Evolutionary conservation across 2,797 vertebrate species (phyloP).

Genomic region (Apodemus agrarius): DNA sequence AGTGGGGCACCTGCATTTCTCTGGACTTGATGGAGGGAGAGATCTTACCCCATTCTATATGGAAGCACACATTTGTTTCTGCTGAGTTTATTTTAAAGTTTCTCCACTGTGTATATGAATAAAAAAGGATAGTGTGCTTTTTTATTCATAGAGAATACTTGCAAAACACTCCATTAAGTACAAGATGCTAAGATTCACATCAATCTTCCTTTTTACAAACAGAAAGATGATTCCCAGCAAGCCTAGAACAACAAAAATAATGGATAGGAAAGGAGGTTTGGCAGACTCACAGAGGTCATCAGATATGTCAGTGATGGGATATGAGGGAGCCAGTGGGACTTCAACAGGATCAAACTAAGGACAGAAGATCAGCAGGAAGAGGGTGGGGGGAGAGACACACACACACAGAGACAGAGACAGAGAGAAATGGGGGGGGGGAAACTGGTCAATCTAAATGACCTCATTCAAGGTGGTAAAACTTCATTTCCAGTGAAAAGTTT

Average conservation of each 20-base stretch:
- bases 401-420: too few species aligned
- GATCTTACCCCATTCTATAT: background rate
- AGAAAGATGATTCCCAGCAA: slow-evolving; percentile 86
- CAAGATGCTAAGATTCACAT: slow-evolving; percentile 79
- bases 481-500: slow-evolving; percentile 73
- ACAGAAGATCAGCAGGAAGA: background rate
- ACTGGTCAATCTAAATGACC: slow-evolving; percentile 77
- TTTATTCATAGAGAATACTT: slow-evolving; percentile 81
- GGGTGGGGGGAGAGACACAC: too few species aligned
- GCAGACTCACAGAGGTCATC: slow-evolving; percentile 80
- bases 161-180: slow-evolving; percentile 79
- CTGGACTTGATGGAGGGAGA: fast-evolving
- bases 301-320: slow-evolving; percentile 78
- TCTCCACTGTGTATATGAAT: slow-evolving; percentile 22
- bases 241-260: slow-evolving; percentile 87
- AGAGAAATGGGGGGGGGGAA: too few species aligned
- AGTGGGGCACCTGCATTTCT: background rate
- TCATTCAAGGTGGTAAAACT: slow-evolving; percentile 58
- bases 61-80: slow-evolving; percentile 51
- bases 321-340: slow-evolving; percentile 67
- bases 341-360: background rate
- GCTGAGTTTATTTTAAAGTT: slow-evolving; percentile 15
- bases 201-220: slow-evolving; percentile 87
- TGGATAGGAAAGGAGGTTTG: slow-evolving; percentile 87
- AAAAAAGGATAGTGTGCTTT: slow-evolving; percentile 29